Conservation (phyloP, 23 tunicate species). For the Trididemnum nubilum region DNA sequence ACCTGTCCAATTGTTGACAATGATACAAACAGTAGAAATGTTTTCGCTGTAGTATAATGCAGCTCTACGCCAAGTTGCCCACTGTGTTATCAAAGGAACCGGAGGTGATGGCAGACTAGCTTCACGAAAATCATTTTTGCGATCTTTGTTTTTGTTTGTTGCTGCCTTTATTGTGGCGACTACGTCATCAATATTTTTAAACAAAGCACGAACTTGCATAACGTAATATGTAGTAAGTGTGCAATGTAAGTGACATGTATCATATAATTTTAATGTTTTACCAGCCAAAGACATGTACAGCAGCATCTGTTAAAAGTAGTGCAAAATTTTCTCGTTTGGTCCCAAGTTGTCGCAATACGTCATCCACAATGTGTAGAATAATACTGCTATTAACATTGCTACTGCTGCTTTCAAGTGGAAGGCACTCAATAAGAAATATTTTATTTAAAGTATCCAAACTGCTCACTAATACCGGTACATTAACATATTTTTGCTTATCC, state of each 20-base stretch:
- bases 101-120: constrained; percentile 37
- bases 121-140: constrained; percentile 20
- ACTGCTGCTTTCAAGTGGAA: constrained; percentile 23
- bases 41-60: not conserved
- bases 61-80: constrained; percentile 29
- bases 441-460: constrained; percentile 27
- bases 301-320: constrained; percentile 37
- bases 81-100: constrained; percentile 18
- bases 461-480: constrained; percentile 33
- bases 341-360: constrained; percentile 42
- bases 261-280: constrained; percentile 19
- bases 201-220: constrained; percentile 39
- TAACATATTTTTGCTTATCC: constrained; percentile 14
- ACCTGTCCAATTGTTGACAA: constrained; percentile 29
- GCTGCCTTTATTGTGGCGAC: constrained; percentile 16
- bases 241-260: constrained; percentile 27
- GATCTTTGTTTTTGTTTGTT: constrained; percentile 20
- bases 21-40: constrained; percentile 33
- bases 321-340: constrained; percentile 36
- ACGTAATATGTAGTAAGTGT: constrained; percentile 22
- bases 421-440: constrained; percentile 31
- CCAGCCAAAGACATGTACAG: constrained; percentile 31
- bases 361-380: constrained; percentile 41
- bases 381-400: constrained; percentile 17
- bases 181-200: constrained; percentile 21